Evolutionary conservation across 2,888 invertebrate species (phyloP).

Genomic region (Platycheirus albimanus): DNA sequence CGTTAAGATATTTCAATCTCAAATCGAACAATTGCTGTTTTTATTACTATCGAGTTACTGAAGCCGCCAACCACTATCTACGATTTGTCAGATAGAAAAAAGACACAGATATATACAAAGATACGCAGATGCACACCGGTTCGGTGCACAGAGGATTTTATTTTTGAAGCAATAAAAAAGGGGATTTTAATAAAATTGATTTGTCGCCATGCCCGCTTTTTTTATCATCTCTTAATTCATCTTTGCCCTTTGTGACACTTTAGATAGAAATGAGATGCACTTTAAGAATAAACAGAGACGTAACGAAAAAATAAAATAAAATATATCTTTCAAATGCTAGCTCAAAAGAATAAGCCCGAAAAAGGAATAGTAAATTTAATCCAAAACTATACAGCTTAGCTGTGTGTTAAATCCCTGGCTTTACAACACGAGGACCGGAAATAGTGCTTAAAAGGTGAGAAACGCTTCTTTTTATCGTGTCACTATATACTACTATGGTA

Average conservation of each 20-base stretch:
- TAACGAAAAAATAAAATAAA: constrained; percentile 1
- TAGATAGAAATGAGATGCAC: constrained; percentile 58
- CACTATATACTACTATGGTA: constrained; percentile 17
- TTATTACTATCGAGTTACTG: constrained; percentile 70
- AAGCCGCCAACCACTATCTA: constrained; percentile 20
- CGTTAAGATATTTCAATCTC: constrained; percentile 46
- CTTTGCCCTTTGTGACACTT: constrained; percentile 47
- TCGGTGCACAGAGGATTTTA: constrained; percentile 1
- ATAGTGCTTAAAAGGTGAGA: constrained; percentile 70
- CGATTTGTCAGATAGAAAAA: constrained; percentile 53
- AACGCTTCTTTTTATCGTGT: constrained; percentile 46
- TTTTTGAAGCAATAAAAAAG: no score
- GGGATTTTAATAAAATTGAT: constrained; percentile 70
- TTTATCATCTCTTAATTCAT: constrained; percentile 40
- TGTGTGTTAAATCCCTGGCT: constrained; percentile 30
- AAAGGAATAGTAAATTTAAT: constrained; percentile 33
- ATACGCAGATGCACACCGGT: constrained; percentile 6
- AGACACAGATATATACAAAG: constrained; percentile 20
- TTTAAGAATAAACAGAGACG: constrained; percentile 17
- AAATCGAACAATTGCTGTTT: constrained; percentile 60
- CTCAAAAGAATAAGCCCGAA: constrained; percentile 16
- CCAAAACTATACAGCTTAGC: constrained; percentile 39
- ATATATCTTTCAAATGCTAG: not conserved
- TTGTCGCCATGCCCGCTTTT: constrained; percentile 41
- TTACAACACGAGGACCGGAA: constrained; percentile 58